A percentile compares a stretch with the other conserved stretches of the same genome.
Evolutionary conservation across 2,113 vertebrate genomes (phyloP).

Genomic region (human (Homo sapiens)): DNA sequence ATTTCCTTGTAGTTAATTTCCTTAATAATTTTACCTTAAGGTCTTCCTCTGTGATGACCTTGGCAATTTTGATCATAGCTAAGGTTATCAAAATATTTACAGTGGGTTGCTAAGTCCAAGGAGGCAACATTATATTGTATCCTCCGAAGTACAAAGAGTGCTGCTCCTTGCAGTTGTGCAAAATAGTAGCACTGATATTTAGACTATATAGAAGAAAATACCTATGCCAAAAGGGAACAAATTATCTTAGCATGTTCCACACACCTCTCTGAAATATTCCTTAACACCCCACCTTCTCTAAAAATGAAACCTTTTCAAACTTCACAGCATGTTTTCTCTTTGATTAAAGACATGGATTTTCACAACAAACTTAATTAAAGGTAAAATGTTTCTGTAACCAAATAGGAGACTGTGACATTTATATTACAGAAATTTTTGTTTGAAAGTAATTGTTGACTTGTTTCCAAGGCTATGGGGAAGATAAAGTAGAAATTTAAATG

Average conservation of each 20-base stretch:
- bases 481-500: conserved; percentile 33
- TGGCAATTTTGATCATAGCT: neutral
- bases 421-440: conserved; percentile 30
- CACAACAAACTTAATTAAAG: conserved; percentile 63
- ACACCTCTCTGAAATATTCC: neutral
- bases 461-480: conserved; percentile 12
- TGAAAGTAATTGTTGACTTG: conserved; percentile 50
- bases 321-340: conserved; percentile 25
- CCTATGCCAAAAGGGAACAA: neutral
- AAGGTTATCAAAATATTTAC: neutral
- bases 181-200: neutral
- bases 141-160: neutral
- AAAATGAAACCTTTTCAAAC: neutral
- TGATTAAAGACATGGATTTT: conserved; percentile 65
- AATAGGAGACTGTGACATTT: conserved; percentile 63
- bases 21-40: neutral
- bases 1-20: neutral
- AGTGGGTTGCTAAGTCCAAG: neutral
- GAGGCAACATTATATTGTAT: neutral
- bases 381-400: conserved; percentile 56
- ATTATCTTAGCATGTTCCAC: neutral
- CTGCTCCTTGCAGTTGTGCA: neutral
- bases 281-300: neutral
- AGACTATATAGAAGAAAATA: neutral
- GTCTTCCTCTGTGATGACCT: neutral